phyloP scores from a whole-genome alignment of 2,888 invertebrate genomes.

The Deilephila porcellus region DNA sequence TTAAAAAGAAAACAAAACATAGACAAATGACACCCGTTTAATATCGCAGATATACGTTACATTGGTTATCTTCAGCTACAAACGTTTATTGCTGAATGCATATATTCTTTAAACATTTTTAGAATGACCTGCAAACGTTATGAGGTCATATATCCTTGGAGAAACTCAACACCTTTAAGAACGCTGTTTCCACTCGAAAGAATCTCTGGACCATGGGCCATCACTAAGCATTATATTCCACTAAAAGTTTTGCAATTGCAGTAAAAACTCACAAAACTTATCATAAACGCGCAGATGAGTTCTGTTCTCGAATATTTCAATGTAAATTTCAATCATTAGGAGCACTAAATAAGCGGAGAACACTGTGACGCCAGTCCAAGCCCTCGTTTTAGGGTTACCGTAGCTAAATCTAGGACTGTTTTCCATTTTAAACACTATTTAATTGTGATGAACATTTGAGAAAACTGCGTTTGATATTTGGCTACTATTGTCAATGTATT shows the following conservation, averaged over 20 bases:
- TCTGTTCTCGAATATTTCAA: constrained; percentile 70
- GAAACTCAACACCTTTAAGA: too few relatives aligned
- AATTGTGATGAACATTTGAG: background rate
- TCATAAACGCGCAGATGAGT: constrained; percentile 63
- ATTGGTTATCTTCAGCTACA: too few relatives aligned
- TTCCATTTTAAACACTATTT: background rate
- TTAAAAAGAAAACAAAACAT: background rate
- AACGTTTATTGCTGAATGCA: too few relatives aligned
- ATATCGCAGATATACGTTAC: background rate
- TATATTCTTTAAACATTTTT: too few relatives aligned
- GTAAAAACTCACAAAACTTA: constrained; percentile 13
- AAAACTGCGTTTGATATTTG: constrained; percentile 15
- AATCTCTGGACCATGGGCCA: too few relatives aligned
- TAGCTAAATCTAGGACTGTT: constrained; percentile 47
- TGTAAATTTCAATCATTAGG: constrained; percentile 70
- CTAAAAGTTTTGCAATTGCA: constrained; percentile 11
- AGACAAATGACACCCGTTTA: background rate
- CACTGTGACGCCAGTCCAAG: constrained; percentile 73
- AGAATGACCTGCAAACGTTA: too few relatives aligned
- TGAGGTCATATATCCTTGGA: too few relatives aligned
- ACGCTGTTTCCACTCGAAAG: too few relatives aligned
- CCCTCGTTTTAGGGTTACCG: constrained; percentile 48
- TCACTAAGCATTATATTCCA: background rate
- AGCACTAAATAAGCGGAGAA: constrained; percentile 70
- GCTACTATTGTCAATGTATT: constrained; percentile 3